Base-by-base conservation (phyloP, 2,888 invertebrate genomes). In the Agrilus mali region DNA sequence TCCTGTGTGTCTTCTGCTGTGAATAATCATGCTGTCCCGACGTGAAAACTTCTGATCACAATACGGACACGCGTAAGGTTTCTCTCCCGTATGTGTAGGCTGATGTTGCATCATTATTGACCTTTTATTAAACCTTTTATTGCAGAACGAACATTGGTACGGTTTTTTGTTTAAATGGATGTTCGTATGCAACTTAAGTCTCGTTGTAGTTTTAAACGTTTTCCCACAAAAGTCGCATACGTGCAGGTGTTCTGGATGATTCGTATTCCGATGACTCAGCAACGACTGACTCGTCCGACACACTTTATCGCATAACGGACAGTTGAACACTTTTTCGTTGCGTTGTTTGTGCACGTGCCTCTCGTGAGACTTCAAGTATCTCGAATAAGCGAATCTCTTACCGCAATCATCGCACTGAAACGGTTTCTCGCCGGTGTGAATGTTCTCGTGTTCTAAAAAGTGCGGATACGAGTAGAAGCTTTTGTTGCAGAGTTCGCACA, bases 391-490 rank as follows among this genome's bases (percentile, higher is more conserved):
- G 46, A 74, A 74, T 20, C 71, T 69, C 45, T 73, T 72, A 32
- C 72, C 73, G 49, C 74, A 74, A 33, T 72, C 68, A 51, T 72
- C 69, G 48, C 74, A 65, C 42, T 60, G 58, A 43, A 62, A 64
- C 5, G 65, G 65, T 41, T 73, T 74, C 46, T 74, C 74, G 0
- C 74, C 74, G 1, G 70, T 72, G 49, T 75, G 75, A 47, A 59
- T 61, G 44, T 63, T 58, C 49, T 63, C 64, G 48, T 65, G 65
- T 40, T 65, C 64, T 10, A 68, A 66, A 27, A 74, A 71, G 57
- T 72, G 72, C 0, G 62, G 56, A 10, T 27, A 27, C 27, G 27
- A 27, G 4, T 27, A 27, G 45, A 73, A 75, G 0, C 67, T 62
- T 5, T 27, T 22, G n/a, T 33, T 34, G 16, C 46, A 46, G 14